Evolutionary conservation across 1,140 invertebrate genomes (phyloP), one percentile per base, ranked within the genome.

Genomic region (Leptinotarsa undecemlineata): DNA sequence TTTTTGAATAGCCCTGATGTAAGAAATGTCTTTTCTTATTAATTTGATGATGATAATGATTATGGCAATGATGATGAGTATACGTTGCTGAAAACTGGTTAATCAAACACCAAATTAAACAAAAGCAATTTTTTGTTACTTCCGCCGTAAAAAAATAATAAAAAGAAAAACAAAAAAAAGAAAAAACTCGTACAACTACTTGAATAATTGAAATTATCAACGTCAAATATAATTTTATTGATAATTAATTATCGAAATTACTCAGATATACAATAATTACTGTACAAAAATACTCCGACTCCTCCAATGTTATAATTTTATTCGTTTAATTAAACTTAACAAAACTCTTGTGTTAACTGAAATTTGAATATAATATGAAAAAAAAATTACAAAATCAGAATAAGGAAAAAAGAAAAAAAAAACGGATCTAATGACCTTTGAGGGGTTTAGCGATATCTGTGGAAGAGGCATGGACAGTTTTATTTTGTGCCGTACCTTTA

Each of bases 371-470:
- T 57, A 5, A 57, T 57, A 57, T 17, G 26, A 57, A 57, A 57
- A 57, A 57, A 57, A 15, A 57, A 57, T 57, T 57, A 57, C 51
- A 57, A 15, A 57, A 57, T 57, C 51, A 19, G n/a, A 57, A 57
- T 84, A 81, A 77, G 83, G 83, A 78, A 71, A 81, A 82, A 82
- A 71, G 80, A 76, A 33, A 77, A 72, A 72, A 73, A 67, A 75
- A 47, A 73, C 23, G 21, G 75, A 77, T 66, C 71, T 74, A 79
- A 78, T 77, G 76, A 81, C 77, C 77, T 73, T 80, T 77, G 42
- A 76, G 68, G 70, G 74, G 73, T 71, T 73, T 76, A 71, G 26
- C 64, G 72, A 75, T 71, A 74, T 79, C 76, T 42, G 70, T 74
- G 26, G 74, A 62, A 72, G 77, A 78, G 60, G 77, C 78, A 74